phyloP scores from a whole-genome alignment of 2,113 vertebrate genomes.

The Cyphomyrus plagiostoma region DNA sequence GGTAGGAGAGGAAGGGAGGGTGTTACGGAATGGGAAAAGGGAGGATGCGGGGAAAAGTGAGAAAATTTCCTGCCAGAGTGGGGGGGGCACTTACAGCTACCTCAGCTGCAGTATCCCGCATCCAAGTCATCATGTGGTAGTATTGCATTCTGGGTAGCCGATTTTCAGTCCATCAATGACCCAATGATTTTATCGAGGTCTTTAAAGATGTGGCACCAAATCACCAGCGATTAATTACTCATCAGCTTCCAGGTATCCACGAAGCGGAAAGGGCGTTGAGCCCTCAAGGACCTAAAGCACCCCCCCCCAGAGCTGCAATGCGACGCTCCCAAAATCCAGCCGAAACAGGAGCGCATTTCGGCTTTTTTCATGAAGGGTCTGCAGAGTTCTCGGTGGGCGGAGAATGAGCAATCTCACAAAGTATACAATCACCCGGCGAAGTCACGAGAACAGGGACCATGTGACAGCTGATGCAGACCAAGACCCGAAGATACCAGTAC shows the following conservation, averaged over 20 bases:
- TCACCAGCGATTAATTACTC: background rate
- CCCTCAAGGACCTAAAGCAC: background rate
- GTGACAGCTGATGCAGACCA: background rate
- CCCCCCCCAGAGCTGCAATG: background rate
- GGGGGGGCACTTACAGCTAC: background rate
- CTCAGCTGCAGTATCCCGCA: background rate
- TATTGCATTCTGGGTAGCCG: background rate
- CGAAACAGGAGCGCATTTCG: background rate
- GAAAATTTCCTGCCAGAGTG: background rate
- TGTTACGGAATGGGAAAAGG: background rate
- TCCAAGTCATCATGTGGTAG: background rate
- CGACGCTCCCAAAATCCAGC: background rate
- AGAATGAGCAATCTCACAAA: background rate
- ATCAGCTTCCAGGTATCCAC: background rate
- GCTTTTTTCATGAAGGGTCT: background rate
- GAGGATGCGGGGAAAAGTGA: background rate
- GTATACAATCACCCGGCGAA: background rate
- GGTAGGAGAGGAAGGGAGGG: background rate
- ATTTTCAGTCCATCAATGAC: background rate
- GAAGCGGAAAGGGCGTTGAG: background rate
- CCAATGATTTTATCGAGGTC: background rate
- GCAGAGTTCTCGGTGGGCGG: background rate
- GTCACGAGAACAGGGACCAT: background rate
- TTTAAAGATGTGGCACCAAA: background rate
- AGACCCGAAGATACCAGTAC: background rate